Evolutionary conservation across 1,140 invertebrate species (phyloP), one percentile per base, ranked within the genome.

Genomic region (Ips typographus): DNA sequence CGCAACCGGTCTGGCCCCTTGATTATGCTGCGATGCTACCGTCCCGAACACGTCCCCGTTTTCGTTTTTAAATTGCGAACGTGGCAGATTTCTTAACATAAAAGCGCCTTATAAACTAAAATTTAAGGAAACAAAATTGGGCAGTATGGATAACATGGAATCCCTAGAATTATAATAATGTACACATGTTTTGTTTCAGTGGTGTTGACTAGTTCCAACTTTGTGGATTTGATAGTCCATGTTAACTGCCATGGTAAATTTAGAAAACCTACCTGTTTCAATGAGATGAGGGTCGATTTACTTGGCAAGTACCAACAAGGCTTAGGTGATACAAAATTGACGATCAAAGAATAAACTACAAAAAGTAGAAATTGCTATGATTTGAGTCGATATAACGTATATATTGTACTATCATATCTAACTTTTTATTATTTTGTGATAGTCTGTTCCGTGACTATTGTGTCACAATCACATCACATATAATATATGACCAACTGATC

Each of bases 161-260:
- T 59, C 36, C 2, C 47, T 2, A 22, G 47, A 49, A 49, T 22
- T 49, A 2, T 22, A 49, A 22, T 22, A 22, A 22, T 22, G 22
- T 22, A 22, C 22, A 22, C 0, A 22, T 22, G 22, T 22, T 22
- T 47, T 6, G n/a, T 47, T 6, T 47, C 4, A 6, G 1, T 47
- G 44, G 44, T 4, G 44, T n/a, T 47, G 44, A 4, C 44, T 47
- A 47, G 22, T 22, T 22, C 22, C 22, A 22, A 22, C 22, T 22
- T 22, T 22, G 22, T 22, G 22, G 37, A 40, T n/a, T 22, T 61
- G 43, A 8, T 5, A 8, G 8, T 41, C 61, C 61, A 63, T 63
- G 61, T 63, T 52, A 63, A 63, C 61, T 63, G 61, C 61, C 61
- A 52, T 36, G 53, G 36, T 52, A 40, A 63, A 63, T 63, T 63